phyloP scores from a whole-genome alignment of 1,140 invertebrate species.

The Mactra quadrangularis region DNA sequence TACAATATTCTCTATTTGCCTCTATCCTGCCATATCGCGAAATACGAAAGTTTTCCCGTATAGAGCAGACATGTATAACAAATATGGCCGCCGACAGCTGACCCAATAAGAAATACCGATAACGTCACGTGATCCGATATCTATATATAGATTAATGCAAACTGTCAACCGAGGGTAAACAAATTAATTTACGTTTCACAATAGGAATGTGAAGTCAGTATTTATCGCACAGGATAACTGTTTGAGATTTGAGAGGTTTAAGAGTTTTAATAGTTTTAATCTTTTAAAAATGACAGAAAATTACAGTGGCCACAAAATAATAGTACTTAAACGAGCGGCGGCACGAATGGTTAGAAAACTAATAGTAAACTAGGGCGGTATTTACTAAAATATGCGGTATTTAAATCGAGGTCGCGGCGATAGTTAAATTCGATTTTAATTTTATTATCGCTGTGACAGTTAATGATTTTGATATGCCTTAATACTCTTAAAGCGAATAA shows the following conservation, averaged over 20 bases:
- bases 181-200: conserved; percentile 39
- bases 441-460: too few species aligned
- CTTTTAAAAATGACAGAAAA: background rate
- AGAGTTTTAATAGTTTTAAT: background rate
- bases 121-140: conserved; percentile 31
- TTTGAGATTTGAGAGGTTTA: conserved; percentile 41
- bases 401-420: too few species aligned
- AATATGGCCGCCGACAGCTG: conserved; percentile 55
- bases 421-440: too few species aligned
- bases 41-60: conserved; percentile 40
- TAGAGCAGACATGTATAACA: conserved; percentile 33
- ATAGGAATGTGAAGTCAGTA: conserved; percentile 28
- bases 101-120: conserved; percentile 62
- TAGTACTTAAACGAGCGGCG: too few species aligned
- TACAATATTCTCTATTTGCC: conserved; percentile 2
- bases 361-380: too few species aligned
- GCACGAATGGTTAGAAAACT: too few species aligned
- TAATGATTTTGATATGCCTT: too few species aligned
- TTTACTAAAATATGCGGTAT: too few species aligned
- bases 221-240: conserved; percentile 19
- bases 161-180: conserved; percentile 57
- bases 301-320: too few species aligned
- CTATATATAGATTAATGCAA: conserved; percentile 22
- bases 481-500: too few species aligned
- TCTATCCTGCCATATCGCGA: conserved; percentile 47